Conservation (phyloP, 2,888 invertebrate genomes). For the Eulithis testata region DNA sequence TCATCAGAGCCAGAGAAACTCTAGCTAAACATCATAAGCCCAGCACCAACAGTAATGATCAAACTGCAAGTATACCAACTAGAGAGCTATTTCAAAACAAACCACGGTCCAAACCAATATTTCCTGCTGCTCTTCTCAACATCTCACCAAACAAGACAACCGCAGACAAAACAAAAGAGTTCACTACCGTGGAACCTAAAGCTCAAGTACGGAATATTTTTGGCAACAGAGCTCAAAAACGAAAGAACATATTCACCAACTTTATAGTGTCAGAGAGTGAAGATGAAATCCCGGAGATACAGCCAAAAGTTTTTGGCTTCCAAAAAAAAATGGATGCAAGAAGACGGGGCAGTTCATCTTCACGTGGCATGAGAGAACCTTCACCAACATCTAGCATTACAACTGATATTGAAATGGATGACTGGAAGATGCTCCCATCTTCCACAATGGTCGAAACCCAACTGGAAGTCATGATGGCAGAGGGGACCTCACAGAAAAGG, state of each 20-base stretch:
- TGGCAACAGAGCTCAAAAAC: slow-evolving; percentile 56
- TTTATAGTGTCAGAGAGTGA: slow-evolving; percentile 73
- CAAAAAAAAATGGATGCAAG: slow-evolving; percentile 50
- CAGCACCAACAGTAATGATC: slow-evolving; percentile 50
- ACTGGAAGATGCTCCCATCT: slow-evolving; percentile 72
- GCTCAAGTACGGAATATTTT: slow-evolving; percentile 62
- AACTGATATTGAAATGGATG: slow-evolving; percentile 72
- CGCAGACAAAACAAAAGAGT: slow-evolving; percentile 60
- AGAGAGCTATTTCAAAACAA: slow-evolving; percentile 64
- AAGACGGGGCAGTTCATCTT: slow-evolving; percentile 39
- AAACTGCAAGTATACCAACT: slow-evolving; percentile 53
- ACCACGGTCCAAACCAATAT: slow-evolving; percentile 55
- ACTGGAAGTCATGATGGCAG: slow-evolving; percentile 52
- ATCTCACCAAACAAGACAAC: slow-evolving; percentile 63
- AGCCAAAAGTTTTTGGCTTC: slow-evolving; percentile 64
- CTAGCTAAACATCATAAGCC: slow-evolving; percentile 55
- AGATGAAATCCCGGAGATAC: slow-evolving; percentile 69
- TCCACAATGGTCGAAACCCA: slow-evolving; percentile 77
- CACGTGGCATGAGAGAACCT: slow-evolving; percentile 47
- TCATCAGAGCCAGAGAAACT: slow-evolving; percentile 59
- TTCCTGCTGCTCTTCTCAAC: slow-evolving; percentile 64
- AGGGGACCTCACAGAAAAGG: slow-evolving; percentile 55
- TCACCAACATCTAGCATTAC: slow-evolving; percentile 63
- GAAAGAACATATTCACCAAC: slow-evolving; percentile 71
- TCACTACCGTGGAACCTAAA: slow-evolving; percentile 47